Evolutionary conservation across 2,113 vertebrate species (phyloP).

Genomic region (Eidolon helvum): DNA sequence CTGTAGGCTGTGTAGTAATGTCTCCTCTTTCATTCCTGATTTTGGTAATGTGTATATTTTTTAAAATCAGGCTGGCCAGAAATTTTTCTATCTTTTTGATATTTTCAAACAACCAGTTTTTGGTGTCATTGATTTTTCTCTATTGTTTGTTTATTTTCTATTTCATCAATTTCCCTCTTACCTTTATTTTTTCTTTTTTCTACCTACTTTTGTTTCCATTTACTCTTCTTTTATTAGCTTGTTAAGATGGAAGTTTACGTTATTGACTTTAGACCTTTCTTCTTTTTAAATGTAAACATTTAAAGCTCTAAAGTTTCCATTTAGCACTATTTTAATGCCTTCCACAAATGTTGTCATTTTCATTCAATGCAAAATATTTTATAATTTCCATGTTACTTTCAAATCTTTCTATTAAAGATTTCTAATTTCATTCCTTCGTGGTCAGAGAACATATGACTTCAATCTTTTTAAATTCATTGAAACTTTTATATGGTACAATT

Average conservation of each 20-base stretch:
- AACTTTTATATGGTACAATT: background rate
- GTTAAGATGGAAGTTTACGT: background rate
- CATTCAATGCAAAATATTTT: conserved; percentile 10
- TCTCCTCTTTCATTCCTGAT: background rate
- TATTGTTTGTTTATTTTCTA: conserved; percentile 4
- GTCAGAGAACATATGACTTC: background rate
- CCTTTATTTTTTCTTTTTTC: background rate
- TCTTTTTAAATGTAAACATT: background rate
- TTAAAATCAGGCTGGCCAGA: background rate
- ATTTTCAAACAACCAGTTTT: background rate
- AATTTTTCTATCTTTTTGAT: background rate
- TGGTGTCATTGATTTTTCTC: background rate
- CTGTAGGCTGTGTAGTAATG: background rate
- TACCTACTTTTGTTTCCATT: background rate
- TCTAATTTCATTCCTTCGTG: background rate
- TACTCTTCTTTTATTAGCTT: background rate
- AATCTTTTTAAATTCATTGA: background rate
- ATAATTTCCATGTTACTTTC: background rate
- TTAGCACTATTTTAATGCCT: background rate
- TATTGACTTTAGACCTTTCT: conserved; percentile 7
- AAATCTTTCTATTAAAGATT: background rate
- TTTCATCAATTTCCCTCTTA: background rate
- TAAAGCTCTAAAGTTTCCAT: background rate
- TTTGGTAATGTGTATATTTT: background rate
- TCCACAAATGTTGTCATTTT: background rate